A percentile compares a stretch with the other conserved stretches of the same genome.
Conservation (phyloP, 2,113 vertebrate species). For the Dascyllus trimaculatus region DNA sequence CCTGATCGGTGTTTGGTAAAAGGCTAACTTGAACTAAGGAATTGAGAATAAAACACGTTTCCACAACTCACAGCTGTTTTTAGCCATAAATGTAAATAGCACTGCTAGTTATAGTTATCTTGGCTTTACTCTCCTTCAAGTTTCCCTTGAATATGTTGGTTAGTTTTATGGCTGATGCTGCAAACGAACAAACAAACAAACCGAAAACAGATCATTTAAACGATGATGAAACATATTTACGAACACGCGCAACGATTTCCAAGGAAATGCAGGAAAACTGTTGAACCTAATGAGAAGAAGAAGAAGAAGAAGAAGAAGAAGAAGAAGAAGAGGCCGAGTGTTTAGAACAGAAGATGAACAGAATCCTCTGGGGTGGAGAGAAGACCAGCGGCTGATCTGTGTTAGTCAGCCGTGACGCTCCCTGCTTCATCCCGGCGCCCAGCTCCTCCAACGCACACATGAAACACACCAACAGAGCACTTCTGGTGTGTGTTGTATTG, state of each 20-base stretch:
- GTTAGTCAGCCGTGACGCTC: slow-evolving; percentile 10
- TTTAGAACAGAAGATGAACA: slow-evolving; percentile 28
- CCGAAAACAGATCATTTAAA: background rate
- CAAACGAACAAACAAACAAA: background rate
- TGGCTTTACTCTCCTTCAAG: too few relatives aligned
- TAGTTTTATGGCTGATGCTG: background rate
- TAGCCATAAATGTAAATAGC: background rate
- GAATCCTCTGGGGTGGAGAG: slow-evolving; percentile 23
- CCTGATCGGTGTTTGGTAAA: too few relatives aligned
- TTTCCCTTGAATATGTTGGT: background rate
- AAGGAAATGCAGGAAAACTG: background rate
- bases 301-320: background rate
- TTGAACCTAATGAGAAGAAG: background rate
- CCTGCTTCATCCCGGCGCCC: background rate
- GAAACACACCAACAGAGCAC: background rate
- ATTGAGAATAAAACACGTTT: too few relatives aligned
- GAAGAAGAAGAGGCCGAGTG: background rate
- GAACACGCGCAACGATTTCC: background rate
- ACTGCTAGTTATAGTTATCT: background rate
- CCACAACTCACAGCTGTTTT: too few relatives aligned
- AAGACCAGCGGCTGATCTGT: slow-evolving; percentile 29
- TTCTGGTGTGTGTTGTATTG: background rate
- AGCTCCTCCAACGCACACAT: background rate
- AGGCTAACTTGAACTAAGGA: too few relatives aligned
- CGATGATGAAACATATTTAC: background rate